Percentiles rank a stretch among this genome's conserved stretches.
Evolutionary conservation across 2,113 vertebrate genomes (phyloP).

Genomic region (Vidua macroura): DNA sequence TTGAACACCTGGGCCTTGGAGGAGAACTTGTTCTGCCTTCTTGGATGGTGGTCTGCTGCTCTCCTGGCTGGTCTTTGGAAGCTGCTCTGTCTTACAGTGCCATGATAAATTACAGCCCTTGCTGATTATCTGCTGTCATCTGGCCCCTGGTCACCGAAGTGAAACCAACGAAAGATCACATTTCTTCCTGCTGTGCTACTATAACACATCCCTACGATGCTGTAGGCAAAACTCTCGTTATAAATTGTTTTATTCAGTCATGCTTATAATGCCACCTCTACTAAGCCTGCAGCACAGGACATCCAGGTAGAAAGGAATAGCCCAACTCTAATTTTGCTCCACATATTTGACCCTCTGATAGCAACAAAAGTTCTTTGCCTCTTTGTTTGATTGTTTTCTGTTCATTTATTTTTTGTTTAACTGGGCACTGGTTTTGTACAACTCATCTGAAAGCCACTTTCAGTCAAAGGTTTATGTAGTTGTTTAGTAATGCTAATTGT

Average conservation of each 20-base stretch:
- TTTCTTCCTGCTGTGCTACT: conserved; percentile 36
- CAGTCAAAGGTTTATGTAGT: not conserved
- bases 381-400: not conserved
- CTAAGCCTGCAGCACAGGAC: not conserved
- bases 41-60: not conserved
- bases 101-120: conserved; percentile 24
- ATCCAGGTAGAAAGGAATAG: not conserved
- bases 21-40: not conserved
- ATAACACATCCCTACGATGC: not conserved
- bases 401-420: not conserved
- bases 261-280: not conserved
- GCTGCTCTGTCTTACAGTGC: not conserved
- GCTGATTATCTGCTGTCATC: conserved; percentile 32
- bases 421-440: not conserved
- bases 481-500: not conserved
- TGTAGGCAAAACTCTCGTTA: conserved; percentile 30
- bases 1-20: not conserved
- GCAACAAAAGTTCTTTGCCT: not conserved
- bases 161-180: conserved; percentile 34
- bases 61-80: not conserved
- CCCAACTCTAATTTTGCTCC: not conserved
- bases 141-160: not conserved
- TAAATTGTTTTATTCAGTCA: conserved; percentile 32
- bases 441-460: not conserved
- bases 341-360: rapidly evolving